A percentile compares a stretch with the other conserved stretches of the same genome.
phyloP scores from a whole-genome alignment of 1,140 invertebrate genomes.

The Diuraphis noxia region DNA sequence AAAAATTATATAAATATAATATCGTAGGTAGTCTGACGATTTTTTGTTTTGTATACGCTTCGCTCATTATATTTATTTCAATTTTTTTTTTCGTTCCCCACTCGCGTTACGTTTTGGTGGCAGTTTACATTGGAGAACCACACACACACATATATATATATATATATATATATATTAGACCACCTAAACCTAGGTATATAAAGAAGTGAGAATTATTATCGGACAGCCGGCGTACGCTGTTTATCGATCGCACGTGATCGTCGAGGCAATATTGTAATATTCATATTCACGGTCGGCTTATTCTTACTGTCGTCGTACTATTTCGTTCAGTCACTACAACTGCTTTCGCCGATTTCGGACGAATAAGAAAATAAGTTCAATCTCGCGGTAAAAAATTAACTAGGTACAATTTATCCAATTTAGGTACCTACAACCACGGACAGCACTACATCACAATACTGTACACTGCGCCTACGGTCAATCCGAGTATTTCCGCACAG shows the following conservation, averaged over 20 bases:
- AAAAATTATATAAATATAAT: not conserved
- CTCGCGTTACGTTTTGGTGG: not conserved
- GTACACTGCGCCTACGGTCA: not conserved
- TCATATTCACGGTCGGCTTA: no score
- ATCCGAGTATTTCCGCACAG: not conserved
- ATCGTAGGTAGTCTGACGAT: not conserved
- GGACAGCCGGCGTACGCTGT: not conserved
- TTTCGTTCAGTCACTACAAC: not conserved
- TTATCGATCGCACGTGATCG: not conserved
- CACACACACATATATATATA: no score
- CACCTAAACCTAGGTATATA: not conserved
- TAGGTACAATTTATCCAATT: not conserved
- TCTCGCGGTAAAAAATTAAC: not conserved
- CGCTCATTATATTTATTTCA: not conserved
- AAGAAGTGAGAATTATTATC: not conserved
- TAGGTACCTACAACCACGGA: not conserved
- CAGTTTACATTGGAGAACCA: not conserved
- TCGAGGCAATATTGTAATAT: not conserved
- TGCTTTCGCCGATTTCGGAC: no score
- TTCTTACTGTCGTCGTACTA: not conserved
- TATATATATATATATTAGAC: not conserved
- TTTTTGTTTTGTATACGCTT: not conserved
- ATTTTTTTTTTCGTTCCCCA: conserved; percentile 2
- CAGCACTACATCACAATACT: not conserved
- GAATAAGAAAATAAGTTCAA: not conserved